Conservation (phyloP, 2,888 invertebrate species). For the Leptothorax acervorum region DNA sequence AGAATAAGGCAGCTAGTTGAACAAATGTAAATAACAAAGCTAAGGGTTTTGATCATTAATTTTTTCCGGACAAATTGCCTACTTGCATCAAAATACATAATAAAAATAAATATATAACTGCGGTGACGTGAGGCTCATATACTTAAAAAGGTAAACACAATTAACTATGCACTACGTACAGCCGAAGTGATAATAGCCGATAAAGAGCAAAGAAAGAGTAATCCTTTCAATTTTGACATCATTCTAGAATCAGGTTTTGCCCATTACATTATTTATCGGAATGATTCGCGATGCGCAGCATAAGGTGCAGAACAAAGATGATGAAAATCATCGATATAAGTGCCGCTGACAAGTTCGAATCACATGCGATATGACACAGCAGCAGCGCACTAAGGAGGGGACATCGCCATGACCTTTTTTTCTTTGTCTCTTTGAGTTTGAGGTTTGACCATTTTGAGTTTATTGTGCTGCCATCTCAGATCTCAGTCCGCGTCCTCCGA, state of each 20-base stretch:
- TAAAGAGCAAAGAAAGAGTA: conserved; percentile 54
- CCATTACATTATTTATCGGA: conserved; percentile 61
- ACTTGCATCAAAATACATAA: not conserved
- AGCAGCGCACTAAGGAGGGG: not conserved
- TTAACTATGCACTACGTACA: conserved; percentile 58
- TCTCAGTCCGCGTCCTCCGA: too few species aligned
- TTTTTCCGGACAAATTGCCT: not conserved
- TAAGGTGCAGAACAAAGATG: conserved; percentile 12
- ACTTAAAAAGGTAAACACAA: not conserved
- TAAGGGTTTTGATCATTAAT: not conserved
- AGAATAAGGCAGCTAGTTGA: not conserved
- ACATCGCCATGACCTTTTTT: not conserved
- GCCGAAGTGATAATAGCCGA: conserved; percentile 53
- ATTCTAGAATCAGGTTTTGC: conserved; percentile 44
- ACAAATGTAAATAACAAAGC: not conserved
- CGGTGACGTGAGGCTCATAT: not conserved
- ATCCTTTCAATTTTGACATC: conserved; percentile 65
- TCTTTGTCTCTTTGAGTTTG: too few species aligned
- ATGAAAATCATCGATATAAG: conserved; percentile 31
- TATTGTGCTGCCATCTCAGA: not conserved
- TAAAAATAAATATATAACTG: not conserved
- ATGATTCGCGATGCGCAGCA: conserved; percentile 15
- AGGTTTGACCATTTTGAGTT: not conserved
- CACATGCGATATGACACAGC: not conserved
- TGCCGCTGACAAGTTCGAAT: conserved; percentile 16